Conservation (phyloP, 1,140 invertebrate genomes). For the Atta texana region DNA sequence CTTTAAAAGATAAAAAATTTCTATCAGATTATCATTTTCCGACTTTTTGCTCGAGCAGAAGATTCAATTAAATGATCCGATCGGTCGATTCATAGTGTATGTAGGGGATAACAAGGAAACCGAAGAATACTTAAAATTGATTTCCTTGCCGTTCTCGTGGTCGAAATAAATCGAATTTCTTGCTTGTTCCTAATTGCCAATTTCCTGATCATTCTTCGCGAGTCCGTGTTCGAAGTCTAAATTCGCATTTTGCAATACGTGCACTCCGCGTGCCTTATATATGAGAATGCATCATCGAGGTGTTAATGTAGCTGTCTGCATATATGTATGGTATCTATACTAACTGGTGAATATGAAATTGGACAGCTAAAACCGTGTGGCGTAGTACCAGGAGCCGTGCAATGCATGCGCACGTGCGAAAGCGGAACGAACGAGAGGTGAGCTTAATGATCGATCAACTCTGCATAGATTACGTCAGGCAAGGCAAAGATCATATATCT, state of each 20-base stretch:
- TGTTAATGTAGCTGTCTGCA: neutral
- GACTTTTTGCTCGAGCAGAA: neutral
- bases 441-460: constrained; percentile 70
- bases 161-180: constrained; percentile 39
- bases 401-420: constrained; percentile 65
- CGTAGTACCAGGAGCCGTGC: constrained; percentile 72
- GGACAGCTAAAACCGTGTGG: constrained; percentile 52
- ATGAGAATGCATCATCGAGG: constrained; percentile 17
- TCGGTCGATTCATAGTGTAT: neutral
- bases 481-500: constrained; percentile 52
- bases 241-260: constrained; percentile 67
- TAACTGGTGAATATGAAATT: constrained; percentile 69
- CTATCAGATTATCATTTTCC: neutral
- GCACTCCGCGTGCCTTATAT: constrained; percentile 36
- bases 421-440: constrained; percentile 55
- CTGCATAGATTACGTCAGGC: constrained; percentile 31
- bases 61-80: constrained; percentile 31
- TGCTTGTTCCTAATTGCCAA: constrained; percentile 66
- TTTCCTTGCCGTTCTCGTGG: constrained; percentile 15
- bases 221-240: constrained; percentile 60
- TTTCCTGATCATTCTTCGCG: constrained; percentile 61
- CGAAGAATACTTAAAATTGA: constrained; percentile 59
- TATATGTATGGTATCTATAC: neutral
- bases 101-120: constrained; percentile 25
- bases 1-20: neutral